phyloP scores from a whole-genome alignment of 1,140 invertebrate genomes.

The Drosophila suzukii region DNA sequence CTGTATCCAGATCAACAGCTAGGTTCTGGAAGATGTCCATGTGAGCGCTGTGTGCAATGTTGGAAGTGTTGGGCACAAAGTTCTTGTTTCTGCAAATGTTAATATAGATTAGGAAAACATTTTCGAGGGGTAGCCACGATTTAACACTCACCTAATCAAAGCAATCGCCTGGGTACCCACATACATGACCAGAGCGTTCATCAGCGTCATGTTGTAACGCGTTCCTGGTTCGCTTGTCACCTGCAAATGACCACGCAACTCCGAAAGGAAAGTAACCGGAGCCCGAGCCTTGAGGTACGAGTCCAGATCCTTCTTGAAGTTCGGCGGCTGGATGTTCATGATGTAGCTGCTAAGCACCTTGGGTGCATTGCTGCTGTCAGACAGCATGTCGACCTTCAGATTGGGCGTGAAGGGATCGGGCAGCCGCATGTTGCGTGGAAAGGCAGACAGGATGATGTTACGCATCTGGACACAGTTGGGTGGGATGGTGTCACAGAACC shows the following conservation, averaged over 20 bases:
- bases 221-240: conserved; percentile 93
- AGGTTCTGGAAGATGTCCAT: conserved; percentile 99
- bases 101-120: background rate
- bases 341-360: conserved; percentile 96
- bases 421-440: conserved; percentile 98
- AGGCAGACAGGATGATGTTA: conserved; percentile 98
- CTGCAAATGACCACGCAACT: conserved; percentile 95
- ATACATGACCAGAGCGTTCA: conserved; percentile 98
- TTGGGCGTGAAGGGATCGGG: conserved; percentile 99
- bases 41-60: conserved; percentile 98
- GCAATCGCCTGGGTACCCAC: conserved; percentile 98
- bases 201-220: conserved; percentile 97
- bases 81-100: conserved; percentile 89
- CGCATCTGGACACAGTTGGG: conserved; percentile 99
- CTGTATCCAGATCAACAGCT: conserved; percentile 98
- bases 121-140: background rate
- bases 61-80: conserved; percentile 96
- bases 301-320: conserved; percentile 98
- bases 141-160: conserved; percentile 86
- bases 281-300: conserved; percentile 97
- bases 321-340: conserved; percentile 92
- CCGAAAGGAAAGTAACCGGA: conserved; percentile 97
- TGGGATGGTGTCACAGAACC: conserved; percentile 99
- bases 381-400: conserved; percentile 97
- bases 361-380: conserved; percentile 93